Percentiles rank a stretch among this genome's conserved stretches.
Conservation (phyloP, 2,113 vertebrate species). For the Clinocottus analis region DNA sequence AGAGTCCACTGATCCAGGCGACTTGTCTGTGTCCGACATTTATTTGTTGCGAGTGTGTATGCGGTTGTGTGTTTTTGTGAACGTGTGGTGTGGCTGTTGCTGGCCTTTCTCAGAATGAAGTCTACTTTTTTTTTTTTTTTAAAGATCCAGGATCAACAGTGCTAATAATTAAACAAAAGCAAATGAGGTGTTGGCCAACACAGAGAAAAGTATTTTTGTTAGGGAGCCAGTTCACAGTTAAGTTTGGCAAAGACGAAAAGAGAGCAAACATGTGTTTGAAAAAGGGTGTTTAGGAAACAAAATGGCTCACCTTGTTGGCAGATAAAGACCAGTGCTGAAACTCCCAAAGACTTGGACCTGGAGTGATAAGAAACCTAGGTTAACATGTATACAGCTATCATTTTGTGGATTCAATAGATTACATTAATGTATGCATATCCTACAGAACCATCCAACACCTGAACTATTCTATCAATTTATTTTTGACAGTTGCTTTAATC, state of each 20-base stretch:
- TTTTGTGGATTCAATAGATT: not conserved
- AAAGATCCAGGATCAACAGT: constrained; percentile 29
- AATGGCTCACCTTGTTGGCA: constrained; percentile 92
- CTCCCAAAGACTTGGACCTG: constrained; percentile 97
- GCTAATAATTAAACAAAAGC: constrained; percentile 20
- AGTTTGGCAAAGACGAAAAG: constrained; percentile 1
- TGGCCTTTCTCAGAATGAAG: constrained; percentile 14
- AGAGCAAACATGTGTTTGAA: not conserved
- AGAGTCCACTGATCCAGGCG: constrained; percentile 53
- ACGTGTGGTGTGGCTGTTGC: not conserved
- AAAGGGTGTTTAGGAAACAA: constrained; percentile 1
- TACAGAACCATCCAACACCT: not conserved
- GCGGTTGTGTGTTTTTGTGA: not conserved
- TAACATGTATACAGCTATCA: not conserved
- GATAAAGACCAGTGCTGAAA: constrained; percentile 95
- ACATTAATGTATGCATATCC: not conserved
- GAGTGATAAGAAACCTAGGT: constrained; percentile 17
- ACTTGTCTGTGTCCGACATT: constrained; percentile 4
- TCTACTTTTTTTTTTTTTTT: no score
- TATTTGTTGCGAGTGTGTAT: not conserved
- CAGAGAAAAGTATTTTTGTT: not conserved
- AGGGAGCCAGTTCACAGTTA: constrained; percentile 1
- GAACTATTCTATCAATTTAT: not conserved
- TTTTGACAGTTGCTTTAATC: not conserved
- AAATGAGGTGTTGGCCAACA: not conserved